Evolutionary conservation across 2,113 vertebrate genomes (phyloP), one percentile per base, ranked within the genome.

Genomic region (Coryphaenoides rupestris): DNA sequence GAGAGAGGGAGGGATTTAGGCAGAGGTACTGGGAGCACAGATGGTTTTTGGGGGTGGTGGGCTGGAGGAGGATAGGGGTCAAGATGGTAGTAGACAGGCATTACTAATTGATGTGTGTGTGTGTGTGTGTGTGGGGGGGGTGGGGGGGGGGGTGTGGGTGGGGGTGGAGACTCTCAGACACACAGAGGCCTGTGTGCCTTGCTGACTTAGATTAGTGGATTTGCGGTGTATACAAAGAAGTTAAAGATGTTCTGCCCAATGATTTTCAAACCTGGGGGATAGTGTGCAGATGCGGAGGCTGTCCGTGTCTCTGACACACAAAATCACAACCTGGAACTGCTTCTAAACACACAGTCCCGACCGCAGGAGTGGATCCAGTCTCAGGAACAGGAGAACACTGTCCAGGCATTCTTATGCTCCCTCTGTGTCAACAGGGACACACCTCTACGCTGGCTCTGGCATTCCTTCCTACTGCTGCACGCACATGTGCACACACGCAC

Each of bases 401-500:
- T 80, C 82, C 73, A 80, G 71, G 77, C 83, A 79, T 83, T 83
- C 72, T 78, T 82, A 73, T 54, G n/a, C 55, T n/a, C 54, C 19
- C 76, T 77, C 81, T 85, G 76, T 78, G 84, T 82, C 81, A 84
- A 84, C 82, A 86, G 74, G 76, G 81, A 84, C 79, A 85, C 84
- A 86, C 79, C 85, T 88, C 81, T 74, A 68, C 68, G 58, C 55
- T 33, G 21, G 62, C 65, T 55, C 21, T 55, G 62, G 26, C 33
- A 14, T 22, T 22, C 21, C 54, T 55, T 10, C 19, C 6, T 55
- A 19, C 53, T 47, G 68, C 47, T 71, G 73, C 60, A 22, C 47
- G 12, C 59, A 56, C 65, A 47, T 13, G 46, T 54, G 58, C 4
- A 5, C 21, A 60, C 26, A 50, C 16, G 24, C 59, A 15, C 50